Percentiles rank a stretch among this genome's conserved stretches.
Evolutionary conservation across 1,140 invertebrate genomes (phyloP).

Genomic region (Holotrichia oblita): DNA sequence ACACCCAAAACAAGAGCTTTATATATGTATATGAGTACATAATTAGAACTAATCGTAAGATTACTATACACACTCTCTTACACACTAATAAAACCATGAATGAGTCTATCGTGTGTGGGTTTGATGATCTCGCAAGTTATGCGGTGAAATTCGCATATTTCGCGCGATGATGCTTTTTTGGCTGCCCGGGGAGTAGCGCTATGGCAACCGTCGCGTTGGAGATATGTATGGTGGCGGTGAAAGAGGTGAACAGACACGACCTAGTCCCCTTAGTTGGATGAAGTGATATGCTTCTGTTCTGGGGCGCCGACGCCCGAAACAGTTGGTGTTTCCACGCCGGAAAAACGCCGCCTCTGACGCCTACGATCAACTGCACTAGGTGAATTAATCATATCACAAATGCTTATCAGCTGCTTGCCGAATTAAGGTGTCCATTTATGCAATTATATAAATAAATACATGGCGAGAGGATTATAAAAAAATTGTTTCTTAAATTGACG

Average conservation of each 20-base stretch:
- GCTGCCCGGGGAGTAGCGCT: background rate
- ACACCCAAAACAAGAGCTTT: constrained; percentile 39
- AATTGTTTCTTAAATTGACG: too few species aligned
- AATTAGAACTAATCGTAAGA: constrained; percentile 42
- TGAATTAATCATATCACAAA: too few species aligned
- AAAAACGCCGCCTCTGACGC: constrained; percentile 4
- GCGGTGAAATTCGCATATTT: constrained; percentile 9
- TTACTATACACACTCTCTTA: background rate
- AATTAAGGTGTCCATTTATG: too few species aligned
- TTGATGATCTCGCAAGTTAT: background rate
- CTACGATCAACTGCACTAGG: background rate
- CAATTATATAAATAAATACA: too few species aligned
- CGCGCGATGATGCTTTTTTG: constrained; percentile 14
- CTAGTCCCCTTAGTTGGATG: background rate
- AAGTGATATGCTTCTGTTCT: background rate
- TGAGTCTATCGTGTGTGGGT: background rate
- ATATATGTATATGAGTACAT: constrained; percentile 25
- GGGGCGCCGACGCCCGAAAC: background rate
- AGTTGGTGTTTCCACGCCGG: background rate
- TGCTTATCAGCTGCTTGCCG: too few species aligned
- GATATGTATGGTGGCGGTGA: background rate
- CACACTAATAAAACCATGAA: constrained; percentile 40
- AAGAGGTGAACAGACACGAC: background rate
- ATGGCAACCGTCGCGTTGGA: background rate
- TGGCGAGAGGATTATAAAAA: too few species aligned